phyloP scores from a whole-genome alignment of 2,113 vertebrate species.

The Myrmophylax atrothorax region DNA sequence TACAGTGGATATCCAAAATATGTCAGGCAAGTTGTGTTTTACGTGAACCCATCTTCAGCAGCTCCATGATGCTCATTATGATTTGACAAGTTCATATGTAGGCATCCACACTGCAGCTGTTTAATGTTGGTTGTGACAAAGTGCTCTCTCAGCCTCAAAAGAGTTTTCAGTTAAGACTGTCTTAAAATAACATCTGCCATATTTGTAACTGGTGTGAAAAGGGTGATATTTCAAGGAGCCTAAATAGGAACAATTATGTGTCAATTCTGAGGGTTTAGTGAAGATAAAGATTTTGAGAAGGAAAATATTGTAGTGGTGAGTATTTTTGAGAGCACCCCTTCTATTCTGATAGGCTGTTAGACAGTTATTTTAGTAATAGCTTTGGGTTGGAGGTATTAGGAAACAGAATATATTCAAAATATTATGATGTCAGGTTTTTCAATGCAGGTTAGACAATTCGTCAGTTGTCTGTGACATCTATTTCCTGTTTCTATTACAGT shows the following conservation, averaged over 20 bases:
- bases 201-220: constrained; percentile 3
- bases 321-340: neutral
- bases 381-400: neutral
- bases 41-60: neutral
- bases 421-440: neutral
- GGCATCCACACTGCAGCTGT: neutral
- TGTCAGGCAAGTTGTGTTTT: neutral
- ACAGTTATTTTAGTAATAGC: neutral
- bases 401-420: neutral
- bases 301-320: neutral
- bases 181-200: constrained; percentile 24
- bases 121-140: neutral
- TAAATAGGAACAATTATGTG: neutral
- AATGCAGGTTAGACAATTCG: neutral
- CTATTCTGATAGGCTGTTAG: neutral
- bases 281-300: constrained; percentile 4
- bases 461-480: neutral
- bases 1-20: neutral
- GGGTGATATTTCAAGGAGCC: neutral
- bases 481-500: neutral
- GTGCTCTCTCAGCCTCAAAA: neutral
- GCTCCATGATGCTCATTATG: neutral
- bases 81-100: neutral
- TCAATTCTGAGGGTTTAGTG: neutral
- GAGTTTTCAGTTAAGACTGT: neutral